Evolutionary conservation across 1,140 invertebrate species (phyloP), one percentile per base, ranked within the genome.

Genomic region (Anastrepha obliqua): DNA sequence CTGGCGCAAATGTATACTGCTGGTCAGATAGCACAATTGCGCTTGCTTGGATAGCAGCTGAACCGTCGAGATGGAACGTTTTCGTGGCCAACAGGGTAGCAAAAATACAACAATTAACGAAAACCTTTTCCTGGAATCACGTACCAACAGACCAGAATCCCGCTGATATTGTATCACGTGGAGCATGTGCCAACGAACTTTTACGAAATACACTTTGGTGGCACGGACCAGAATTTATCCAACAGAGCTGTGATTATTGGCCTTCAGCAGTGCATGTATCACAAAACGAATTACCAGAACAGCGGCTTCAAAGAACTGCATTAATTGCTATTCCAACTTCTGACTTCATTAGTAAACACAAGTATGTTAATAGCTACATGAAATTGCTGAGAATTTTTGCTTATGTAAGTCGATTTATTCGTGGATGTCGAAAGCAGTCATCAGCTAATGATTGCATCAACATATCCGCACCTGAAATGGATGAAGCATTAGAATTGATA

Each of bases 161-260:
- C 1, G 93, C 93, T 0, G 94, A 94, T 90, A 88, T 93, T 29
- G 87, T 93, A 85, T 94, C 94, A 0, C 87, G 94, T 29, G 94
- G 94, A 17, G 51, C 90, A 20, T 70, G 47, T 3, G 88, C 91
- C 67, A 87, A 81, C n/a, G 64, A 89, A 11, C 88, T 94, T n/a
- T 58, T 86, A 8, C 58, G 88, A 20, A 90, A 88, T 70, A 15
- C 87, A 17, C 87, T 94, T 42, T 94, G 94, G 93, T 94, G 90
- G 91, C 86, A 90, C 47, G 92, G 91, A 9, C 92, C 91, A 39
- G 29, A 58, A 15, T 90, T 86, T 29, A 4, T 65, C 39, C 55
- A 60, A 15, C 88, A 74, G 59, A 3, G 87, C 67, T 39, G 85
- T 88, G 59, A 59, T 65, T 20, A 86, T 88, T 85, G 88, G 85